Conservation (phyloP, 2,797 vertebrate species). For the Rhinella marina region DNA sequence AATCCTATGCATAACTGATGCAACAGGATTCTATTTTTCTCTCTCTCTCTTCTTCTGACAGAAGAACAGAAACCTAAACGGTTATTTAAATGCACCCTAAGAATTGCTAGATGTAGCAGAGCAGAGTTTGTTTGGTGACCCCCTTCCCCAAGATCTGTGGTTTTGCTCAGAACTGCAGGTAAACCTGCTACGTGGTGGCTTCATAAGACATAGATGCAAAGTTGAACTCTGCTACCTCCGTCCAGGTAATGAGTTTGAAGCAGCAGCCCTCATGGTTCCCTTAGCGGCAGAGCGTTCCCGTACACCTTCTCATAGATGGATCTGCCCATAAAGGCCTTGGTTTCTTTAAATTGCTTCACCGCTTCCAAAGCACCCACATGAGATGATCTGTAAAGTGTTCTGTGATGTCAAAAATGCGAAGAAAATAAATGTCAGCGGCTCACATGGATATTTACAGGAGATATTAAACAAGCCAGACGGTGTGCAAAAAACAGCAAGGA, state of each 20-base stretch:
- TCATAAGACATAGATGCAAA: background rate
- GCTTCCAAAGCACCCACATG: constrained; percentile 20
- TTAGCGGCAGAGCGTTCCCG: background rate
- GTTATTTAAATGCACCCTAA: too few species aligned
- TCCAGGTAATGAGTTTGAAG: background rate
- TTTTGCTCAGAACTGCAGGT: background rate
- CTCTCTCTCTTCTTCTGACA: too few species aligned
- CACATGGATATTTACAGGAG: constrained; percentile 33
- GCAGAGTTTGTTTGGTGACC: background rate
- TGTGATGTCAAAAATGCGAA: constrained; percentile 26
- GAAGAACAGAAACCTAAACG: too few species aligned
- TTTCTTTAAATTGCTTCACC: constrained; percentile 11
- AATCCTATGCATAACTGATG: too few species aligned
- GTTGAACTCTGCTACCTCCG: background rate
- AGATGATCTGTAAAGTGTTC: constrained; percentile 27
- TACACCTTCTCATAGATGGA: background rate
- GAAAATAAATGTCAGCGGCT: constrained; percentile 34
- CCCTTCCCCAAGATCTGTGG: background rate
- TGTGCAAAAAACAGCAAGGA: constrained; percentile 27
- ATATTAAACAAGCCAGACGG: constrained; percentile 28
- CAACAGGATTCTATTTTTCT: too few species aligned
- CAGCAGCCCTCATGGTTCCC: background rate
- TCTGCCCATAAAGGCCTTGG: background rate
- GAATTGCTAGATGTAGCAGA: background rate
- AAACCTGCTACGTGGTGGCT: too few species aligned